Percentiles rank a stretch among this genome's conserved stretches.
Conservation (phyloP, 2,113 vertebrate species). For the Pelobates fuscus region DNA sequence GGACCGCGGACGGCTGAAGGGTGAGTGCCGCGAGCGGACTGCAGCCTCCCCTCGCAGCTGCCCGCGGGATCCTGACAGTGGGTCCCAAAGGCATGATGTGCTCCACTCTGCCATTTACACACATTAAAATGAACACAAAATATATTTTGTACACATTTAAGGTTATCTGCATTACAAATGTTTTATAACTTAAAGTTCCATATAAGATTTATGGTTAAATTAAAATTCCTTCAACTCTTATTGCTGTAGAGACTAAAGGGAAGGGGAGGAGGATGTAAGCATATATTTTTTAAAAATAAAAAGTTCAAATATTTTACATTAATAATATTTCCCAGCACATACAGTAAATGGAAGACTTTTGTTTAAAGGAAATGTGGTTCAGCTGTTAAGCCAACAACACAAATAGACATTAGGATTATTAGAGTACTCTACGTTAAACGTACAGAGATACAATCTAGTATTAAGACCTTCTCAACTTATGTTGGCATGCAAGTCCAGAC, state of each 20-base stretch:
- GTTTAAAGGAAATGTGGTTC: conserved; percentile 38
- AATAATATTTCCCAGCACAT: conserved; percentile 40
- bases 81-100: no score
- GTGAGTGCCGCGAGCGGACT: no score
- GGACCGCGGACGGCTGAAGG: no score
- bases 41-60: no score
- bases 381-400: conserved; percentile 31
- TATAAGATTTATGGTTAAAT: conserved; percentile 33
- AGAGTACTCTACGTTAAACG: not conserved
- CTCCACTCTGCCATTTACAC: no score
- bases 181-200: conserved; percentile 42
- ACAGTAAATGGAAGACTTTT: conserved; percentile 37
- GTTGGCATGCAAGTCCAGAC: not conserved
- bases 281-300: conserved; percentile 20
- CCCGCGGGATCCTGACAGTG: no score
- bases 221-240: conserved; percentile 10
- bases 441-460: not conserved
- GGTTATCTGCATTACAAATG: conserved; percentile 25
- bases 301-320: conserved; percentile 51
- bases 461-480: not conserved
- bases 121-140: conserved; percentile 25
- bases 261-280: conserved; percentile 15
- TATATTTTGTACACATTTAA: conserved; percentile 29
- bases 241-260: conserved; percentile 2
- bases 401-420: not conserved